Percentiles rank a stretch among this genome's conserved stretches.
phyloP scores from a whole-genome alignment of 2,888 invertebrate species.

The Exocentrus adspersus region DNA sequence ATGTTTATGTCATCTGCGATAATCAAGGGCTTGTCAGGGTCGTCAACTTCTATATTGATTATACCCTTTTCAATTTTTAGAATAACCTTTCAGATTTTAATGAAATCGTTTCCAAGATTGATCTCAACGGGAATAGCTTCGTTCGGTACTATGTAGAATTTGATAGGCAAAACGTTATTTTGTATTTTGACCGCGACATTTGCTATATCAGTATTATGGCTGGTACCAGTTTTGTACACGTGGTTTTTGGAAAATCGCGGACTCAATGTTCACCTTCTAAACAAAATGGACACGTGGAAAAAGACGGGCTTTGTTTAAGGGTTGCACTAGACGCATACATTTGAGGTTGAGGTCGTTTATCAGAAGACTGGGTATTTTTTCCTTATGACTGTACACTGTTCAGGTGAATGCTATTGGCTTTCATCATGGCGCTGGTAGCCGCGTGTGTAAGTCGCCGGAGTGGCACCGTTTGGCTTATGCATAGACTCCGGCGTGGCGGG shows the following conservation, averaged over 20 bases:
- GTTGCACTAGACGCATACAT: too few relatives aligned
- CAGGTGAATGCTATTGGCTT: too few relatives aligned
- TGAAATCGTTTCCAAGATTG: neutral
- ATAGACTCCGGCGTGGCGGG: too few relatives aligned
- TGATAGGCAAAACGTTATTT: neutral
- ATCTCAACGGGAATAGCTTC: neutral
- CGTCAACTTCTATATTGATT: neutral
- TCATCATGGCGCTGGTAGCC: too few relatives aligned
- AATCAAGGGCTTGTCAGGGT: neutral
- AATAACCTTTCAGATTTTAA: neutral
- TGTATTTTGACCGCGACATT: neutral
- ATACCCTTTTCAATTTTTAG: slow-evolving; percentile 4
- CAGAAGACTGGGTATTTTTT: too few relatives aligned
- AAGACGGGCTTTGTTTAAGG: too few relatives aligned
- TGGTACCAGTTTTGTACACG: neutral
- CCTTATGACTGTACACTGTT: too few relatives aligned
- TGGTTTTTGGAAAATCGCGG: neutral
- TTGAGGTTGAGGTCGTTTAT: too few relatives aligned
- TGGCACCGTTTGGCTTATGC: too few relatives aligned
- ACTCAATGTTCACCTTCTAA: neutral
- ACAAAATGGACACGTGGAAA: neutral
- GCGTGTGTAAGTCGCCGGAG: too few relatives aligned
- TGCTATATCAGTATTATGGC: neutral
- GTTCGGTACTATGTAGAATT: neutral
- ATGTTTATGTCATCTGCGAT: neutral